Base-by-base conservation (phyloP, 1,140 invertebrate species). In the Globodera rostochiensis region DNA sequence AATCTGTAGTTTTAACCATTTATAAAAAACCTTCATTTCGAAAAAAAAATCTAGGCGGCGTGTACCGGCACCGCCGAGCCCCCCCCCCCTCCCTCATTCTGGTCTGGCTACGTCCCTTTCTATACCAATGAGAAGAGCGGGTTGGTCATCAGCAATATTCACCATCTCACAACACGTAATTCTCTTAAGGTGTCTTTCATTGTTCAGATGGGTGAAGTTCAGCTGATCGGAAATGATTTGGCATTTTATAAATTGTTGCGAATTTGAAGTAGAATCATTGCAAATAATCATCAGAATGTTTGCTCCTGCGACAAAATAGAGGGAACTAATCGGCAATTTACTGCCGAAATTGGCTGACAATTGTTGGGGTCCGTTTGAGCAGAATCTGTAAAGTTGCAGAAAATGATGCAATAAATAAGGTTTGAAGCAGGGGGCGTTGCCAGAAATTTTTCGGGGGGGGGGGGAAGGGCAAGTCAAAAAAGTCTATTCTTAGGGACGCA, bases 51-150 rank as follows among this genome's bases (percentile, higher is more conserved):
- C 25, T 36, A 36, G 25, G 25, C 25, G 25, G 36, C 36, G 36
- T 36, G 36, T 36, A 36, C 3, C 36, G 36, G 36, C 36, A 36
- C 2, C 36, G 36, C 36, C 36, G 36, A 36, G 36, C 2, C 36
- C 1, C 36, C 36, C 36, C 36, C 36, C 36, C 36, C 25, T 2
- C 36, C 36, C 36, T 36, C 36, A 36, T 36, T 36, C 36, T 36
- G 36, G 36, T 36, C 36, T 36, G 36, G 36, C 36, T 36, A 36
- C 36, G 1, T 36, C 36, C 21, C 3, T n/a, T 73, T n/a, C 7
- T n/a, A 67, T n/a, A 82, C 81, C 81, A 80, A 82, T 82, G 15
- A 82, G 50, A 8, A 82, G 64, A n/a, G 77, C 81, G n/a, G 79
- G 71, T 13, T 82, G 77, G 15, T 46, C 77, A 80, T 82, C 74